A percentile compares a stretch with the other conserved stretches of the same genome.
Evolutionary conservation across 1,140 invertebrate genomes (phyloP).

Genomic region (Zophobas atratus): DNA sequence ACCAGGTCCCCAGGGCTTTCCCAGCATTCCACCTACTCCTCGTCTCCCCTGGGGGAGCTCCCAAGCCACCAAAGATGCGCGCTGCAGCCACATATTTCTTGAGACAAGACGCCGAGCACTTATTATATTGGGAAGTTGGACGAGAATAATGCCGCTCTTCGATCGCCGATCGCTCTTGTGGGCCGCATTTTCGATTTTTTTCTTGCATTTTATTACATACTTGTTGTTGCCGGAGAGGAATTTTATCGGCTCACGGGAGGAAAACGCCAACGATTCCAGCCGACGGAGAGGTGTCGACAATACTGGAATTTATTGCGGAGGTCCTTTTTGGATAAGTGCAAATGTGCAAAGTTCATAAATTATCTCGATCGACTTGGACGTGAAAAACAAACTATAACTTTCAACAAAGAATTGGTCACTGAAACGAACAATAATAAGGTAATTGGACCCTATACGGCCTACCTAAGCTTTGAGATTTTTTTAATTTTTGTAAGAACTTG

Average conservation of each 20-base stretch:
- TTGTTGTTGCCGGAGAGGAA: slow-evolving; percentile 1
- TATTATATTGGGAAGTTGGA: slow-evolving; percentile 51
- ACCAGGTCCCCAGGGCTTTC: slow-evolving; percentile 56
- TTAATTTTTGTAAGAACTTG: no score
- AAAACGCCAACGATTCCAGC: background rate
- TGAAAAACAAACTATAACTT: no score
- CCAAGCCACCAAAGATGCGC: slow-evolving; percentile 55
- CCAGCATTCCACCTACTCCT: slow-evolving; percentile 56
- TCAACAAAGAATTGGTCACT: no score
- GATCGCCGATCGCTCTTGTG: slow-evolving; percentile 6
- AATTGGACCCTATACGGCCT: no score
- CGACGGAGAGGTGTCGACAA: background rate
- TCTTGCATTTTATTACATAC: background rate
- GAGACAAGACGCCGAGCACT: slow-evolving; percentile 42
- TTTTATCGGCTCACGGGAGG: background rate
- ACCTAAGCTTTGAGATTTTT: no score
- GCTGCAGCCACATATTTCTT: slow-evolving; percentile 51
- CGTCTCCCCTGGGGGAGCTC: slow-evolving; percentile 55
- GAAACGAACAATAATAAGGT: no score
- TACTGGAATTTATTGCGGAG: no score
- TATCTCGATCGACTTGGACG: no score
- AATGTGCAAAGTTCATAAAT: no score
- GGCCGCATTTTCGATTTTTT: background rate
- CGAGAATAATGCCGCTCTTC: slow-evolving; percentile 14
- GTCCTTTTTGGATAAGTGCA: no score